Evolutionary conservation across 2,797 vertebrate species (phyloP).

Genomic region (Nasua narica): DNA sequence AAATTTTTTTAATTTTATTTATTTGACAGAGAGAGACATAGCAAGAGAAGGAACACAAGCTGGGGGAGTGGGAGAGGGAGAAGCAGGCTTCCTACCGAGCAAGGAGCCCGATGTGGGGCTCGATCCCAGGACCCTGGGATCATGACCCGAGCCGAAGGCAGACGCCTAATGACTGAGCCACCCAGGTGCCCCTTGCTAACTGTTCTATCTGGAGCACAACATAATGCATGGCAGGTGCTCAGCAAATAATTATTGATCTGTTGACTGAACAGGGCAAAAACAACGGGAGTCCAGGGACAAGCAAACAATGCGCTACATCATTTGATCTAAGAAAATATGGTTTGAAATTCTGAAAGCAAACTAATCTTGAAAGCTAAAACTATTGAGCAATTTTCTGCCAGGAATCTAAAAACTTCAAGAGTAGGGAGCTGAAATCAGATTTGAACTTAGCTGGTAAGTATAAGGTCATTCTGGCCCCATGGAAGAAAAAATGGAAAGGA

Average conservation of each 20-base stretch:
- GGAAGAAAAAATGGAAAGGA: not conserved
- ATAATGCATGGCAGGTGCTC: not conserved
- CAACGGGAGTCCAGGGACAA: not conserved
- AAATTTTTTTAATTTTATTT: no score
- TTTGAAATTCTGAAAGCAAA: conserved; percentile 28
- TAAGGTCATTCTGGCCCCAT: not conserved
- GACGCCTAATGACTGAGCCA: no score
- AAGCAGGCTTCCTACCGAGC: no score
- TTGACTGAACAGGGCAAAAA: not conserved
- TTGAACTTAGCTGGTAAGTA: not conserved
- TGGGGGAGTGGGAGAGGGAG: no score
- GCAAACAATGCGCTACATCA: not conserved
- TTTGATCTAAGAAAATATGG: conserved; percentile 22
- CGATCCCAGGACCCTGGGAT: no score
- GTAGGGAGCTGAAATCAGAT: not conserved
- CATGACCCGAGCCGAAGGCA: no score
- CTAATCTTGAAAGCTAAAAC: conserved; percentile 32
- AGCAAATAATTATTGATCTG: conserved; percentile 13
- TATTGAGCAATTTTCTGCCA: not conserved
- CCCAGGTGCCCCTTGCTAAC: no score
- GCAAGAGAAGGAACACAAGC: no score
- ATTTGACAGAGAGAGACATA: no score
- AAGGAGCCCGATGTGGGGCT: no score
- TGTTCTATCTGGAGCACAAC: not conserved
- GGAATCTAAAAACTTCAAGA: not conserved